phyloP scores from a whole-genome alignment of 2,888 invertebrate genomes.

The Imbricaverruca yamaguchii region DNA sequence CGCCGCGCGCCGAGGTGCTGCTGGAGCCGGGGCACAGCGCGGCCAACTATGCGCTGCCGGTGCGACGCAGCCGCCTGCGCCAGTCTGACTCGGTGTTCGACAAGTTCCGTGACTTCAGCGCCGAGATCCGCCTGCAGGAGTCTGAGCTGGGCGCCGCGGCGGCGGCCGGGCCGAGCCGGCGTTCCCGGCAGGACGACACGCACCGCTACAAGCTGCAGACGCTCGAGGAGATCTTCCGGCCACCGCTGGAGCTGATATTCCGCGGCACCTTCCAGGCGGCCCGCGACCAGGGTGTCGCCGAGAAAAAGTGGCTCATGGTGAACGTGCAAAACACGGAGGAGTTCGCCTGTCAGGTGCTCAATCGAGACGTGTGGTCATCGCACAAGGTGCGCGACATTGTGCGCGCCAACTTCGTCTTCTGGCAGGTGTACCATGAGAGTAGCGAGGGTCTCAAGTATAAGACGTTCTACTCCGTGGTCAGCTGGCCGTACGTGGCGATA shows the following conservation, averaged over 20 bases:
- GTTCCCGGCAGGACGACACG: background rate
- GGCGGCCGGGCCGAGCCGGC: background rate
- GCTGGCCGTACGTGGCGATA: conserved; percentile 57
- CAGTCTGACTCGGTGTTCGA: conserved; percentile 44
- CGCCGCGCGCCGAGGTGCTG: conserved; percentile 44
- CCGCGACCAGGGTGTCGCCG: conserved; percentile 49
- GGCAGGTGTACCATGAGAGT: conserved; percentile 56
- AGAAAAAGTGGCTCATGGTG: conserved; percentile 59
- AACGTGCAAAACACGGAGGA: conserved; percentile 61
- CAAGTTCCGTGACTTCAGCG: conserved; percentile 47
- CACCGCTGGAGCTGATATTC: conserved; percentile 58
- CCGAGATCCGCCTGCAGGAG: conserved; percentile 38
- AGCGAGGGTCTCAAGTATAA: conserved; percentile 55
- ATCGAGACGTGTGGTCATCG: conserved; percentile 63
- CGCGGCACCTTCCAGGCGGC: conserved; percentile 42
- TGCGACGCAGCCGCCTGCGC: conserved; percentile 37
- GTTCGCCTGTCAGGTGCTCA: conserved; percentile 60
- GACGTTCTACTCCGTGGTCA: conserved; percentile 55
- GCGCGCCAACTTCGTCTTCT: conserved; percentile 57
- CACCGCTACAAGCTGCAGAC: conserved; percentile 45
- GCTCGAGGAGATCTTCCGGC: conserved; percentile 59
- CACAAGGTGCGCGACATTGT: conserved; percentile 53
- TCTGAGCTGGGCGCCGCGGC: background rate
- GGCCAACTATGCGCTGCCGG: conserved; percentile 35
- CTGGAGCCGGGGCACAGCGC: conserved; percentile 39